Evolutionary conservation across 2,113 vertebrate genomes (phyloP).

Genomic region (Nerophis lumbriciformis): DNA sequence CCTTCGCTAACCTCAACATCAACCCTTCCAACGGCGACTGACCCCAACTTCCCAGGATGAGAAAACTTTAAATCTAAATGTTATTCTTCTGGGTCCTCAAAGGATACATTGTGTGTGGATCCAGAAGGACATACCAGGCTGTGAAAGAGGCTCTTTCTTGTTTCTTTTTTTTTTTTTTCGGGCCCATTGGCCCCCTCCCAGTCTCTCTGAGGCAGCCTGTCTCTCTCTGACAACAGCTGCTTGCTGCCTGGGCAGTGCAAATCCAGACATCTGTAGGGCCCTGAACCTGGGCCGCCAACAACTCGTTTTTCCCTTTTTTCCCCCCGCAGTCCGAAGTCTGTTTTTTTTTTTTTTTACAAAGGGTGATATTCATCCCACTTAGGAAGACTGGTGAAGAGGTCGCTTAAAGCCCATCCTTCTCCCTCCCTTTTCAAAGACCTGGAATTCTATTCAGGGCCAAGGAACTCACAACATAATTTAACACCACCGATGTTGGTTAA

Average conservation of each 20-base stretch:
- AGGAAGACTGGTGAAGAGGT: conserved; percentile 65
- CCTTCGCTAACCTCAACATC: conserved; percentile 11
- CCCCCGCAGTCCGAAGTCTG: conserved; percentile 47
- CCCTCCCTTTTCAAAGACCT: conserved; percentile 10
- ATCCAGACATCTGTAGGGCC: conserved; percentile 75
- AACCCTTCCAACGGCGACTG: conserved; percentile 41
- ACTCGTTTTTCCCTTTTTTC: conserved; percentile 38
- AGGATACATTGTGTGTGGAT: conserved; percentile 77
- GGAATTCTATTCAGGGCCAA: conserved; percentile 9
- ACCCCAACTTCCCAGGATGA: conserved; percentile 72
- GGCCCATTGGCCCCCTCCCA: conserved; percentile 69
- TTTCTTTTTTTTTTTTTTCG: conserved; percentile 55
- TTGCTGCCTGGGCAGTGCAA: conserved; percentile 66
- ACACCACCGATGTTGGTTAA: conserved; percentile 11
- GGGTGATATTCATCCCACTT: conserved; percentile 67
- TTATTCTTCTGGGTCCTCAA: conserved; percentile 78
- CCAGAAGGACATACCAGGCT: conserved; percentile 77
- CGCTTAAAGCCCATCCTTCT: conserved; percentile 45
- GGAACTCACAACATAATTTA: conserved; percentile 9
- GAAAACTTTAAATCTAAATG: conserved; percentile 79
- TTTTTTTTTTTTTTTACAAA: conserved; percentile 69
- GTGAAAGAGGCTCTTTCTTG: conserved; percentile 78
- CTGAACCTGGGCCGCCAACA: conserved; percentile 52
- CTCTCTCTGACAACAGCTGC: conserved; percentile 76
- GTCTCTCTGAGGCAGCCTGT: conserved; percentile 66